Conservation (phyloP, 2,797 vertebrate species). For the Cirrhinus mrigala region DNA sequence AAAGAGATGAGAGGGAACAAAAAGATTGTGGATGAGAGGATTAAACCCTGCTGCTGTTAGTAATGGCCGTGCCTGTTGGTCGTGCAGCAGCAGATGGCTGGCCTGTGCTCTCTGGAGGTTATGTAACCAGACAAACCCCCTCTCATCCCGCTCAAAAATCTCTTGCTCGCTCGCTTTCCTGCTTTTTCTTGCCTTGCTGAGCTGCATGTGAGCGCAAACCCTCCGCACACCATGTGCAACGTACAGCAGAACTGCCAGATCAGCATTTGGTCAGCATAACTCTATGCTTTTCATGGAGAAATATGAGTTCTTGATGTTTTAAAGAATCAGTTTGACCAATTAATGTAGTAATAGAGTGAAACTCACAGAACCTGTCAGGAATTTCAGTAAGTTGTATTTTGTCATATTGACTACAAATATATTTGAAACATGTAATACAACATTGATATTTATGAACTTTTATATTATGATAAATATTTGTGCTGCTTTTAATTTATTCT, state of each 20-base stretch:
- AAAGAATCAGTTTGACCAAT: neutral
- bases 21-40: slow-evolving; percentile 57
- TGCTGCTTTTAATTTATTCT: neutral
- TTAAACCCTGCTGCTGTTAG: slow-evolving; percentile 69
- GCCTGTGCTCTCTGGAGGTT: slow-evolving; percentile 69
- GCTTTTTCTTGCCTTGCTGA: slow-evolving; percentile 52
- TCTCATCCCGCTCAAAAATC: slow-evolving; percentile 31
- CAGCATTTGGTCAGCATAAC: slow-evolving; percentile 2
- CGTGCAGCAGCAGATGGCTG: slow-evolving; percentile 73
- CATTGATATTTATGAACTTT: neutral
- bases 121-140: slow-evolving; percentile 63
- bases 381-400: neutral
- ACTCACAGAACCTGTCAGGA: neutral
- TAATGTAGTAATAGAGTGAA: neutral
- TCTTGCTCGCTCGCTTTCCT: neutral
- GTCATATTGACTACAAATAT: neutral
- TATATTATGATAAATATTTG: neutral
- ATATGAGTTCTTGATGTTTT: too few relatives aligned
- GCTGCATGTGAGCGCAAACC: slow-evolving; percentile 2
- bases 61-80: slow-evolving; percentile 53
- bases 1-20: slow-evolving; percentile 21
- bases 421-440: neutral
- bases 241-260: slow-evolving; percentile 1
- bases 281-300: neutral
- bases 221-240: slow-evolving; percentile 4